Evolutionary conservation across 2,113 vertebrate species (phyloP), one percentile per base, ranked within the genome.

Genomic region (Microtus pennsylvanicus): DNA sequence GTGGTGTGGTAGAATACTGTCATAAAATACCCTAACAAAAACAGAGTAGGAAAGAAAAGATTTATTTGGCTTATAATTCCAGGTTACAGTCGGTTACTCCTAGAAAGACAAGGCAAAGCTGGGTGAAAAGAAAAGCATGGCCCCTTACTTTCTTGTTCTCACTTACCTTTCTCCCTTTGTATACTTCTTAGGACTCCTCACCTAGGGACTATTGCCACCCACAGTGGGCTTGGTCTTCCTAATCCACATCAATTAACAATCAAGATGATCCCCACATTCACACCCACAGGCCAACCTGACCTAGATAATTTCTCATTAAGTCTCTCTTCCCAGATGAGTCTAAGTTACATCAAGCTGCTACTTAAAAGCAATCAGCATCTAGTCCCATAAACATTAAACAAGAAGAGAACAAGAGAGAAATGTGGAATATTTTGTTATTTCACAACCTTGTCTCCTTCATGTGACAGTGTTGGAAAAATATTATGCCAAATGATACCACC

Each of bases 401-500:
- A 12, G 9, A 83, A 83, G 5, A 2, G 26, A 89, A 26, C 38
- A 76, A 50, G 67, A 81, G 75, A 61, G 28, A 67, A 89, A 70
- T 75, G 30, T 55, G 12, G 42, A 70, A 16, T 16, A 16, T 0
- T 94, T 77, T 1, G 2, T 28, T 33, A 3, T 91, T 94, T 30
- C 8, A 22, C 26, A 21, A 42, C 22, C n/a, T 13, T 75, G 77
- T 0, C 70, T 67, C 28, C 89, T 92, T n/a, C 69, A 65, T 90
- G 74, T 74, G 67, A 80, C 95, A 65, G 77, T 97, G 65, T 91
- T 55, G 50, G 76, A 85, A 97, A 96, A 6, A 13, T 92, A 97
- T 94, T 97, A 95, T 97, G 96, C 90, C 63, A 89, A 86, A 96
- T 90, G 83, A 91, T 58, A 75, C 74, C 85, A 76, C 82, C 22